Evolutionary conservation across 2,797 vertebrate species (phyloP).

Genomic region (Phrynocephalus guinanensis): DNA sequence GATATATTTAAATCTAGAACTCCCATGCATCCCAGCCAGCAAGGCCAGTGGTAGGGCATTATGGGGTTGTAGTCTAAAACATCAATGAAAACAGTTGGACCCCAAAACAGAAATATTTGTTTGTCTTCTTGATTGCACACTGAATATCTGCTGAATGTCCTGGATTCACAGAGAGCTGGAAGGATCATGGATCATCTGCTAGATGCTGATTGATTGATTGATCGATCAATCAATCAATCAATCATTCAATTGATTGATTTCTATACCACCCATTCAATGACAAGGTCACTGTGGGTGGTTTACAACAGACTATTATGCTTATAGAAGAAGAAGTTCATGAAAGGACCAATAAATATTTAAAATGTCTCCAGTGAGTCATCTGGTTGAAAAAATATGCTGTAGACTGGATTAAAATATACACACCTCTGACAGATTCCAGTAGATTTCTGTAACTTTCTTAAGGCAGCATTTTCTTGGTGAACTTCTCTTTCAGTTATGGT

Average conservation of each 20-base stretch:
- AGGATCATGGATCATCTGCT: neutral
- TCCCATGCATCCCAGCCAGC: neutral
- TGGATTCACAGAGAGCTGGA: neutral
- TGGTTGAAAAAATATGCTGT: conserved; percentile 9
- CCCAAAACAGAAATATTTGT: neutral
- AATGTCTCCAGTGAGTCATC: neutral
- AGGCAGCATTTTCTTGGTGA: neutral
- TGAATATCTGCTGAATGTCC: neutral
- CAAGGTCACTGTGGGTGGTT: no score
- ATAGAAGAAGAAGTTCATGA: neutral
- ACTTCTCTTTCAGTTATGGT: neutral
- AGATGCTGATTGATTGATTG: no score
- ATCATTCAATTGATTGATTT: no score
- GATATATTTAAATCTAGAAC: neutral
- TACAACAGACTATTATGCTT: no score
- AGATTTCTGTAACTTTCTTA: neutral
- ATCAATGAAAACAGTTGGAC: neutral
- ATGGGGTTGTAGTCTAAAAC: neutral
- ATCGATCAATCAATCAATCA: no score
- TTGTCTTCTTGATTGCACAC: neutral
- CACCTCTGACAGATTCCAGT: neutral
- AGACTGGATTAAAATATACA: conserved; percentile 13
- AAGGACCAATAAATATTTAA: conserved; percentile 1
- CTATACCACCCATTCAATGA: no score
- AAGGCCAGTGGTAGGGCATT: neutral